These are phyloP conservation scores for Enteromius argenteus DNA, from an alignment of 2,797 vertebrate genomes.

Conservation along the genomic window DNA sequence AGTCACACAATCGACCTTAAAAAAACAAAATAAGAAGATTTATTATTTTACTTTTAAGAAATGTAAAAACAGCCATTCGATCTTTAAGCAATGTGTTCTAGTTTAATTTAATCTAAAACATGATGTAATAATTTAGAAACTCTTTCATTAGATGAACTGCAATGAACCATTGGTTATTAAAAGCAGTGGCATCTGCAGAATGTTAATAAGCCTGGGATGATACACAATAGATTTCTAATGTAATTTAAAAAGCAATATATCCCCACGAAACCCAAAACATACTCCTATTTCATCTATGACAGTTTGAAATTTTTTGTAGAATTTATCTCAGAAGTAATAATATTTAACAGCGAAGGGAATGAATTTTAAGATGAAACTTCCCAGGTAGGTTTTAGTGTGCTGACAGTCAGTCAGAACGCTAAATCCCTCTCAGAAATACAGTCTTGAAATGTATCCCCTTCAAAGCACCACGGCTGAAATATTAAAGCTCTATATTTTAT, in stretches of 20 bases:
- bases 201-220: not conserved
- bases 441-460: not conserved
- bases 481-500: slow-evolving; percentile 6
- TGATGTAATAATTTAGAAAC: not conserved
- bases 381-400: not conserved
- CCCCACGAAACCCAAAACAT: not conserved
- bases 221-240: not conserved
- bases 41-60: not conserved
- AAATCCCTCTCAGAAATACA: not conserved
- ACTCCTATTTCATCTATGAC: not conserved
- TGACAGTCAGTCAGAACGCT: not conserved
- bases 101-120: not conserved
- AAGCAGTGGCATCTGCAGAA: not conserved
- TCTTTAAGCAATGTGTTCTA: not conserved
- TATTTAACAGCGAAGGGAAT: not conserved
- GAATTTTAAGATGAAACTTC: not conserved
- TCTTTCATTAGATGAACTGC: not conserved
- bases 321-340: not conserved
- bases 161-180: not conserved
- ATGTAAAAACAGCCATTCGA: not conserved
- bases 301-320: not conserved
- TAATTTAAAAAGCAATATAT: slow-evolving; percentile 8
- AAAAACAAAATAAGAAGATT: not conserved
- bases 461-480: slow-evolving; percentile 15
- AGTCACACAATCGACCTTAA: not conserved